These are phyloP conservation scores for Acanthosepion esculentum DNA, from an alignment of 2,888 invertebrate genomes.

Conservation along the genomic window DNA sequence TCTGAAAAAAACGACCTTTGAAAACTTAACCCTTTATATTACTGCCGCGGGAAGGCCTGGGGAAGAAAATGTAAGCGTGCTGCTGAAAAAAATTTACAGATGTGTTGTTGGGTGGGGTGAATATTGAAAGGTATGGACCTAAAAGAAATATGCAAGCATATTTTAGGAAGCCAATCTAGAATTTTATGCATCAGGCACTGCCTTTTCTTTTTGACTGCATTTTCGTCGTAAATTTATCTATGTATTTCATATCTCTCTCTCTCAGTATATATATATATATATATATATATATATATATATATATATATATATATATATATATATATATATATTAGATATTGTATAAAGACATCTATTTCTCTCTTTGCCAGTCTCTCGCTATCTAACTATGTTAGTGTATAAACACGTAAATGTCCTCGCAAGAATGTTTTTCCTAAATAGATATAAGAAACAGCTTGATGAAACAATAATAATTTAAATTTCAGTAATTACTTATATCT, in stretches of 20 bases:
- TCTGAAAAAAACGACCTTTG: neutral
- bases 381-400: too few relatives aligned
- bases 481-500: too few relatives aligned
- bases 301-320: conserved; percentile 33
- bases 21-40: neutral
- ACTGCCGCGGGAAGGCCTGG: neutral
- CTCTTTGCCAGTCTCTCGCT: too few relatives aligned
- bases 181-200: too few relatives aligned
- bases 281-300: neutral
- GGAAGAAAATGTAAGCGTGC: neutral
- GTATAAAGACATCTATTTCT: too few relatives aligned
- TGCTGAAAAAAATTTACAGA: neutral
- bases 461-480: too few relatives aligned
- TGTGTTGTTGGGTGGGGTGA: neutral
- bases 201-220: too few relatives aligned
- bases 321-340: neutral
- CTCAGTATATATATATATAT: neutral
- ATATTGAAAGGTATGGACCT: neutral
- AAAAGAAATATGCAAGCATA: neutral
- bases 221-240: neutral
- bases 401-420: too few relatives aligned
- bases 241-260: neutral
- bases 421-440: too few relatives aligned
- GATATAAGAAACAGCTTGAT: too few relatives aligned
- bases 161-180: too few relatives aligned